Percentiles rank a stretch among this genome's conserved stretches.
These are phyloP conservation scores for Acanthaster planci DNA, from an alignment of 35 echinoderm and acorn worm species.

Conservation along the genomic window DNA sequence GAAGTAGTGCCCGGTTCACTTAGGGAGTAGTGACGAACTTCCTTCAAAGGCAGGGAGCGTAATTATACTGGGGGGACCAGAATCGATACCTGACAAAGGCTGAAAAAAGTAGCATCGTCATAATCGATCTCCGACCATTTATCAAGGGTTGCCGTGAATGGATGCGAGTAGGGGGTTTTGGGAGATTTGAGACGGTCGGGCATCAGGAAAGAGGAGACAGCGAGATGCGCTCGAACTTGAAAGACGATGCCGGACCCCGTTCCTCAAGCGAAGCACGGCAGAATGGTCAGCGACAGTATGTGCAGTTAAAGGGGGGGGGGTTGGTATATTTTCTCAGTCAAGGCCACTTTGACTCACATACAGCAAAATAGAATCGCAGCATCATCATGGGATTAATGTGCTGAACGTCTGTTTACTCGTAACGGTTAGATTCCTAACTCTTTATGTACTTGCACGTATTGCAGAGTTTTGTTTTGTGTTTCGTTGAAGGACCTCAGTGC, in stretches of 20 bases:
- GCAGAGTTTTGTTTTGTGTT: too few species aligned
- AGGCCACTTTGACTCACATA: too few species aligned
- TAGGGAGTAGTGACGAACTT: conserved; percentile 20
- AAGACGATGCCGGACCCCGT: neutral
- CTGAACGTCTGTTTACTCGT: too few species aligned
- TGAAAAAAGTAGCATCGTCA: neutral
- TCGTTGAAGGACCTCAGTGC: too few species aligned
- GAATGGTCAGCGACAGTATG: too few species aligned
- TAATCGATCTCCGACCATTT: conserved; percentile 8
- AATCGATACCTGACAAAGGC: conserved; percentile 13
- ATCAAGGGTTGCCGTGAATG: neutral
- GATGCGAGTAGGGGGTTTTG: neutral
- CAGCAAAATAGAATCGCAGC: too few species aligned
- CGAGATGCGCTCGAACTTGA: neutral
- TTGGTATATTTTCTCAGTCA: too few species aligned
- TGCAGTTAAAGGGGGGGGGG: too few species aligned
- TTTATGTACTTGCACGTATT: too few species aligned
- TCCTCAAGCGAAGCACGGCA: neutral
- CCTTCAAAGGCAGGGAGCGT: neutral
- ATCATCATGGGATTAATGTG: too few species aligned
- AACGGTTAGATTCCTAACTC: too few species aligned
- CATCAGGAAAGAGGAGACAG: neutral
- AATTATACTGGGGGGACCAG: neutral
- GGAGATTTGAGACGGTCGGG: neutral
- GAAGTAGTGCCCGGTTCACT: conserved; percentile 13